Base-by-base conservation (phyloP, 2,888 invertebrate genomes). In the Heliconius cydno region DNA sequence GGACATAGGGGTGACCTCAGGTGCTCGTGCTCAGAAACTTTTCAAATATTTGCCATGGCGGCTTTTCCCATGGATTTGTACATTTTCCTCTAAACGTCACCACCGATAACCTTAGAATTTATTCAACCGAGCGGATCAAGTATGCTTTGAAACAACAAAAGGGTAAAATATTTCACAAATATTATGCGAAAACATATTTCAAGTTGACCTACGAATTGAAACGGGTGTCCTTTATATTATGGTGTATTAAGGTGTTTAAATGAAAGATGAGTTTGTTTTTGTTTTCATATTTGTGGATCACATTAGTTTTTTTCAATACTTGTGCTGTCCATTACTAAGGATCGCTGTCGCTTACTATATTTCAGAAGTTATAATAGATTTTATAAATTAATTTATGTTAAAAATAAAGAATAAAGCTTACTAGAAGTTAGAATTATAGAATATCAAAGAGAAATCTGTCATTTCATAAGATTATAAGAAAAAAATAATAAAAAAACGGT, bases 61-160 rank as follows among this genome's bases (percentile, higher is more conserved):
- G 90, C 89, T 91, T 92, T 92, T 91, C 89, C 88, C 90, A 87
- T 91, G 89, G 91, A 92, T 93, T 93, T 92, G 86, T 88, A 85
- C 88, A 89, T 90, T 91, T 87, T 88, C 87, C 87, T 89, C 87
- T 87, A 86, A 88, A 87, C 86, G 85, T 88, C 89, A 91, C 90
- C 89, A 88, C 90, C 92, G 90, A 91, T 91, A 92, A 90, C 89
- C 87, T 86, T 86, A 89, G 88, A 90, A 92, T 92, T 91, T 92
- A 92, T 92, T 91, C 89, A 90, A 88, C 91, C 83, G 87, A 88
- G 85, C 88, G 90, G 93, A 94, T 94, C 92, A 94, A 94, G 93
- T 93, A 94, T 93, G 93, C 94, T 94, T 94, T 94, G 94, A 92
- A 93, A 92, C 87, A 91, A 90, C 90, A 90, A 88, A 91, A 90